Conservation (phyloP, 2,888 invertebrate genomes). For the Agriopis leucophaearia region DNA sequence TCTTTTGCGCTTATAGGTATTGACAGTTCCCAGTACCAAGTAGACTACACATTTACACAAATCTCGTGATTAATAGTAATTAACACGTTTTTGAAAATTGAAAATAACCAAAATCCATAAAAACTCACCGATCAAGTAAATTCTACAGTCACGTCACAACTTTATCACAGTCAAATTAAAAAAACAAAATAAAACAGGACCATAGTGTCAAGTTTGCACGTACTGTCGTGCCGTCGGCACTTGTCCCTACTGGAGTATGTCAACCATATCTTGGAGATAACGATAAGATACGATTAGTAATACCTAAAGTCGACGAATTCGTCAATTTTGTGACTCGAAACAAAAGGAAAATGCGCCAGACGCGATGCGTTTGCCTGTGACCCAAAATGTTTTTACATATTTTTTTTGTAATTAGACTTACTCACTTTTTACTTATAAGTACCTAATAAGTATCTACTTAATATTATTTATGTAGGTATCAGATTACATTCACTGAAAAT, state of each 20-base stretch:
- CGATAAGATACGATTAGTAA: constrained; percentile 35
- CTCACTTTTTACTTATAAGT: no score
- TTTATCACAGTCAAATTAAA: constrained; percentile 31
- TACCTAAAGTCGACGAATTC: constrained; percentile 25
- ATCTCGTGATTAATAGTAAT: no score
- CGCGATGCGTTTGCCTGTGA: constrained; percentile 3
- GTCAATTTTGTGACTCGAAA: constrained; percentile 28
- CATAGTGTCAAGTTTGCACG: constrained; percentile 14
- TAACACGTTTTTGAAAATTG: not conserved
- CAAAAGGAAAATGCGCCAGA: constrained; percentile 11
- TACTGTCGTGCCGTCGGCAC: constrained; percentile 30
- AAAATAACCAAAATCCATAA: not conserved
- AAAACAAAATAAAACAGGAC: constrained; percentile 13
- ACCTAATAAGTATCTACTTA: not conserved
- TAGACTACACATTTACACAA: no score
- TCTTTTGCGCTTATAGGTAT: no score
- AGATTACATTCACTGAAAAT: constrained; percentile 4
- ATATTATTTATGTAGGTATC: not conserved
- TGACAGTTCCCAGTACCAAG: no score
- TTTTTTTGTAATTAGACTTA: not conserved
- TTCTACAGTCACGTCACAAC: constrained; percentile 10
- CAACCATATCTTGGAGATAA: constrained; percentile 31
- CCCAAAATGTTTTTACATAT: constrained; percentile 4
- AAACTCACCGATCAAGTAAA: constrained; percentile 26
- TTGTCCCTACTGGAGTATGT: constrained; percentile 29